Conservation (phyloP, 2,113 vertebrate species). For the human (Homo sapiens) region DNA sequence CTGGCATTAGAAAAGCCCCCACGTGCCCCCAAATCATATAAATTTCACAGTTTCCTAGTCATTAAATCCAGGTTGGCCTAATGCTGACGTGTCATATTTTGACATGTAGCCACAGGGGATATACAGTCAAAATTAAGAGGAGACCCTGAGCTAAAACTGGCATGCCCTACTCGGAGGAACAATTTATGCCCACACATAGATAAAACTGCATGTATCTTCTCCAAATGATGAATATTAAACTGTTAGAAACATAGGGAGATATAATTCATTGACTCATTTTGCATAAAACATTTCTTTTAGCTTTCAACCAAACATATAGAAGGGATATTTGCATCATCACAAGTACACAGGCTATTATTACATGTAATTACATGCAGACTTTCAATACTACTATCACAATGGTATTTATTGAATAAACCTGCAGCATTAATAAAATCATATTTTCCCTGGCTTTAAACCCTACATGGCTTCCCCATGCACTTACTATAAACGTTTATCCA, state of each 20-base stretch:
- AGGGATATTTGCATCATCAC: neutral
- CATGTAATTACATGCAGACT: neutral
- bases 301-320: neutral
- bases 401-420: constrained; percentile 9
- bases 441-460: neutral
- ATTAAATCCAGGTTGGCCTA: constrained; percentile 65
- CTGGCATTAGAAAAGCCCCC: constrained; percentile 51
- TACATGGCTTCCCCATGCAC: neutral
- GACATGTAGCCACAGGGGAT: constrained; percentile 68
- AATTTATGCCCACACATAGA: constrained; percentile 47
- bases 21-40: constrained; percentile 45
- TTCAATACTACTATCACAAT: neutral
- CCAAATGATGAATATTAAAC: constrained; percentile 68
- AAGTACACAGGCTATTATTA: neutral
- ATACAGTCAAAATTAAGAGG: constrained; percentile 72
- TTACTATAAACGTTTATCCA: neutral
- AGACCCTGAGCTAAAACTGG: constrained; percentile 73
- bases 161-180: constrained; percentile 30
- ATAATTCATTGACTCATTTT: constrained; percentile 50
- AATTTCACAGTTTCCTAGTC: constrained; percentile 64
- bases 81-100: constrained; percentile 66
- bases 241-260: neutral
- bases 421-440: neutral
- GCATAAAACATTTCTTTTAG: constrained; percentile 4
- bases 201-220: constrained; percentile 52